Conservation (phyloP, 2,888 invertebrate species). For the Acanthosepion lycidas region DNA sequence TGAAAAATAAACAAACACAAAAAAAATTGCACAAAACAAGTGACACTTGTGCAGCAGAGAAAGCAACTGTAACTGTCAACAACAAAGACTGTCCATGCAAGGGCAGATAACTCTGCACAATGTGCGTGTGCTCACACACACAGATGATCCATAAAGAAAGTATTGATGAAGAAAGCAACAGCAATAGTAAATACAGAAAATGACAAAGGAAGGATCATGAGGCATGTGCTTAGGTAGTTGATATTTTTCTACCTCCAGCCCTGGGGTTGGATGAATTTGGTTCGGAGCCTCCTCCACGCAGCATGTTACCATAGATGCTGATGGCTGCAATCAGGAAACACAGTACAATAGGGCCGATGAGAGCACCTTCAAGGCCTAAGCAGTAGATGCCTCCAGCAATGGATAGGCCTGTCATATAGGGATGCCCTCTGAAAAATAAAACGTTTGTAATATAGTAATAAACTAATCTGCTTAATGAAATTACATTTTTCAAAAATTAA, state of each 20-base stretch:
- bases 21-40: background rate
- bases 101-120: background rate
- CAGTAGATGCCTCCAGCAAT: constrained; percentile 99
- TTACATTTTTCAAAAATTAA: background rate
- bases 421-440: constrained; percentile 84
- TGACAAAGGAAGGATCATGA: background rate
- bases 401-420: constrained; percentile 95
- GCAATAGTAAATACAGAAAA: background rate
- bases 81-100: background rate
- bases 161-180: background rate
- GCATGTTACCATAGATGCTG: constrained; percentile 71
- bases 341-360: constrained; percentile 94
- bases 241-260: constrained; percentile 34
- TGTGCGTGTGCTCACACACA: background rate
- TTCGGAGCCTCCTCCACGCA: constrained; percentile 59
- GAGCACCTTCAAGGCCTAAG: constrained; percentile 96
- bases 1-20: background rate
- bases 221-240: background rate
- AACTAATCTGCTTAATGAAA: background rate
- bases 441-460: background rate
- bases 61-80: background rate
- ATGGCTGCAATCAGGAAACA: constrained; percentile 92
- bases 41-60: background rate
- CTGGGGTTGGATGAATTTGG: constrained; percentile 52
- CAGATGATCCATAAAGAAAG: background rate